Evolutionary conservation across 2,797 vertebrate genomes (phyloP).

Genomic region (Smutsia gigantea): DNA sequence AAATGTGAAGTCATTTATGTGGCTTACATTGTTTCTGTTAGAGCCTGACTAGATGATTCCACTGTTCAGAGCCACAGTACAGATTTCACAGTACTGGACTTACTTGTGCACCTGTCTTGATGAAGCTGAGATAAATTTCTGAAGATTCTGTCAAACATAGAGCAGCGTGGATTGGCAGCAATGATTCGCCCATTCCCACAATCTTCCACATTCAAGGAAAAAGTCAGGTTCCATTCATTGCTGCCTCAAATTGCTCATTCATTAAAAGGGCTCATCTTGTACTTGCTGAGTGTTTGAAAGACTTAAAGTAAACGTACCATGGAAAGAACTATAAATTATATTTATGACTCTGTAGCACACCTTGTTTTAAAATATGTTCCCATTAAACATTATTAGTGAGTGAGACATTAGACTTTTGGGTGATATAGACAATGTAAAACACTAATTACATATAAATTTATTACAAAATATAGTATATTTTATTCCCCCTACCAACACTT

Average conservation of each 20-base stretch:
- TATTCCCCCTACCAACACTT: constrained; percentile 2
- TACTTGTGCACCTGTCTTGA: neutral
- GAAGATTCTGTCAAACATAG: neutral
- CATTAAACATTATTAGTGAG: constrained; percentile 40
- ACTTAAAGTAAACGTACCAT: constrained; percentile 28
- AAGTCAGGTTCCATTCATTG: neutral
- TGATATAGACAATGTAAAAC: constrained; percentile 22
- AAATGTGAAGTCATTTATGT: neutral
- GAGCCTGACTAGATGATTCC: neutral
- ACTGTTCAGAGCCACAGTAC: neutral
- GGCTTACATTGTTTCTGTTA: neutral
- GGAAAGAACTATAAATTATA: constrained; percentile 52
- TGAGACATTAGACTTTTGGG: neutral
- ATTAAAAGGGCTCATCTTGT: neutral
- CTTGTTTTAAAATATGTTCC: constrained; percentile 50
- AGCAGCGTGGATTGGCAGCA: neutral
- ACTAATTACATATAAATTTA: constrained; percentile 17
- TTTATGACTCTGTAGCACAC: neutral
- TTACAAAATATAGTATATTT: constrained; percentile 31
- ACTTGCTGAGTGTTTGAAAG: constrained; percentile 3
- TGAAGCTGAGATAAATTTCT: constrained; percentile 6
- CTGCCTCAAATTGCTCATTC: constrained; percentile 23
- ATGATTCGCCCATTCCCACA: neutral
- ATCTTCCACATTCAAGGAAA: neutral
- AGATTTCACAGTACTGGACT: neutral